phyloP scores from a whole-genome alignment of 1,140 invertebrate species.

The Calycopis cecrops region DNA sequence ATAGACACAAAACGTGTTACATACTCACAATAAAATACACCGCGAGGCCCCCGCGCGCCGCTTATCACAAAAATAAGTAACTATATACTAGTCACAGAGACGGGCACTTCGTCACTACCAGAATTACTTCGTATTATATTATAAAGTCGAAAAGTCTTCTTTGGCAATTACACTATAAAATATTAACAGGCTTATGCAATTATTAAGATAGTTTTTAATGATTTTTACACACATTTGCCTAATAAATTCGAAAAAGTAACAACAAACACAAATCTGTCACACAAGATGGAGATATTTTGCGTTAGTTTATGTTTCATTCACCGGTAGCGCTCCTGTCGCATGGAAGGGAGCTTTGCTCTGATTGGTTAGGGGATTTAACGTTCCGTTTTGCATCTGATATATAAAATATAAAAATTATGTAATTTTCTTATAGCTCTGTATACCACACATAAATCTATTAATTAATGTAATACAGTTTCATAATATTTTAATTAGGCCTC shows the following conservation, averaged over 20 bases:
- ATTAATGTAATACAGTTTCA: too few relatives aligned
- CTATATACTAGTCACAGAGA: slow-evolving; percentile 73
- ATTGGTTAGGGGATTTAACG: slow-evolving; percentile 46
- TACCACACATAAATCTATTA: too few relatives aligned
- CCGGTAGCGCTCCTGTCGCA: slow-evolving; percentile 46
- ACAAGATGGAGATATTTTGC: slow-evolving; percentile 75
- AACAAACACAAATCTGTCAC: slow-evolving; percentile 76
- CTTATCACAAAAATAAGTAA: slow-evolving; percentile 76
- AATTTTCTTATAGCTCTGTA: too few relatives aligned
- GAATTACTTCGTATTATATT: slow-evolving; percentile 46
- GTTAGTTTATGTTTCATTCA: slow-evolving; percentile 57
- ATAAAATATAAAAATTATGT: background rate
- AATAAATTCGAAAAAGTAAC: slow-evolving; percentile 67
- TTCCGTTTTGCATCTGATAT: slow-evolving; percentile 34
- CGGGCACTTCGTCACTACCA: slow-evolving; percentile 68
- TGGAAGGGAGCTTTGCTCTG: slow-evolving; percentile 40
- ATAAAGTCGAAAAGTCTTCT: slow-evolving; percentile 30
- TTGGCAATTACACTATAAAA: slow-evolving; percentile 28
- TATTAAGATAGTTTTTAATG: slow-evolving; percentile 39
- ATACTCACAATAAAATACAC: slow-evolving; percentile 68
- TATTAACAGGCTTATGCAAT: slow-evolving; percentile 27
- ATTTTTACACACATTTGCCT: slow-evolving; percentile 54
- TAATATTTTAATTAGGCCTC: too few relatives aligned
- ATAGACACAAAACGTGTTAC: slow-evolving; percentile 39
- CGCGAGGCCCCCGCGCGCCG: slow-evolving; percentile 65